Evolutionary conservation across 2,888 invertebrate species (phyloP).

Genomic region (Apantesis nais): DNA sequence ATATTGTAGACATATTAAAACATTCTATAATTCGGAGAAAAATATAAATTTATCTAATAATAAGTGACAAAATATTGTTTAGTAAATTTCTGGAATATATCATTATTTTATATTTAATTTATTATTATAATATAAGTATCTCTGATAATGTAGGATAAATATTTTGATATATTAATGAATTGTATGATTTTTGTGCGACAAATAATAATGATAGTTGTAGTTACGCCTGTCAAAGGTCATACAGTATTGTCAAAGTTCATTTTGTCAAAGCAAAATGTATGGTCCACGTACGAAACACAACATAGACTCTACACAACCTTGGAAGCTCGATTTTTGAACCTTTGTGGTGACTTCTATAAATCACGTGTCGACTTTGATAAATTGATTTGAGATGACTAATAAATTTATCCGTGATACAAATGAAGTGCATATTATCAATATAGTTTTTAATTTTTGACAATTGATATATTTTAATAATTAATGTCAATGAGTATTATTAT

Average conservation of each 20-base stretch:
- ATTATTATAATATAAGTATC: constrained; percentile 61
- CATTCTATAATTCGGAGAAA: constrained; percentile 72
- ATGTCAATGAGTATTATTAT: constrained; percentile 36
- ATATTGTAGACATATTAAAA: constrained; percentile 76
- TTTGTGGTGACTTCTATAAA: constrained; percentile 33
- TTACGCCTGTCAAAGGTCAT: constrained; percentile 74
- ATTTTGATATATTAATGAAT: constrained; percentile 47
- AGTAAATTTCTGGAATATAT: constrained; percentile 72
- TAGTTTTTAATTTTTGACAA: constrained; percentile 23
- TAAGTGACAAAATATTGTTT: constrained; percentile 64
- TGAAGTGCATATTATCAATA: not conserved
- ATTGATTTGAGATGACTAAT: constrained; percentile 25
- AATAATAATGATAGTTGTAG: constrained; percentile 56
- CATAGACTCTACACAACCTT: constrained; percentile 77
- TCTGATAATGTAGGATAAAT: constrained; percentile 61
- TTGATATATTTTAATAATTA: constrained; percentile 21
- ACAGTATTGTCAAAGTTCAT: constrained; percentile 77
- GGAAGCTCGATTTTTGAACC: constrained; percentile 69
- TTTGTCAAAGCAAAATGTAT: constrained; percentile 62
- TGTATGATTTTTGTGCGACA: constrained; percentile 71
- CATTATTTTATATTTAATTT: constrained; percentile 64
- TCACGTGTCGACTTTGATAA: constrained; percentile 33
- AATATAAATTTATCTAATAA: constrained; percentile 67
- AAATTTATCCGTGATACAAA: constrained; percentile 16
- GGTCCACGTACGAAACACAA: constrained; percentile 65